Base-by-base conservation (phyloP, 2,797 vertebrate genomes). In the Onychomys leucogaster region DNA sequence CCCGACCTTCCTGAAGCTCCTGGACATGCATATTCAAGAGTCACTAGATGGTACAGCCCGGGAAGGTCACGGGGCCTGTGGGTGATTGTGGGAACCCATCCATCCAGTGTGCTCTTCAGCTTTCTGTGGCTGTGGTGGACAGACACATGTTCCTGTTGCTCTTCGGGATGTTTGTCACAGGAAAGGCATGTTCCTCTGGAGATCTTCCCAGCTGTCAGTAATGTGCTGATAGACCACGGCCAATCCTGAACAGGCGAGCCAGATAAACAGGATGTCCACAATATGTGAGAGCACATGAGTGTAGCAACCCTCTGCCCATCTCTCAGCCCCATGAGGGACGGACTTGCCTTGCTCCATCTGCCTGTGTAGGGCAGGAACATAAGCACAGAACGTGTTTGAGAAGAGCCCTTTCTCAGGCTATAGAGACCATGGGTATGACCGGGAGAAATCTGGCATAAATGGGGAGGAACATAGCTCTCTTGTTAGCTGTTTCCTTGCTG, bases 181-280 rank as follows among this genome's bases (percentile, higher is more conserved):
- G 99, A 99, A 99, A 99, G 99, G 99, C 99, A 99, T 99, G 99
- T 99, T 99, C 99, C 98, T 98, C 98, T 98, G 98, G 98, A 99
- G 99, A 98, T 97, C 98, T 99, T 99, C 99, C 99, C 99, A 99
- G 99, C 99, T 99, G 99, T 99, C 99, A 98, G 98, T 98, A 99
- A 99, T 98, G 98, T 98, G 96, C 98, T 98, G 98, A 99, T 98
- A 99, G 96, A 98, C 98, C 98, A 97, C 98, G 98, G 98, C 98
- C 99, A 99, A 98, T 98, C 98, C 98, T 97, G 98, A 98, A 98
- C 98, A 98, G 98, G 98, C 67, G 37, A 98, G 98, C 98, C 98
- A 99, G 98, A 99, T 99, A 99, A 99, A 99, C 99, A 99, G 99
- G 99, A 99, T 99, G 99, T 99, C 98, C 99, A 98, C 98, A 97